phyloP scores from a whole-genome alignment of 2,888 invertebrate species.

The Mesopsocus fuscifrons region DNA sequence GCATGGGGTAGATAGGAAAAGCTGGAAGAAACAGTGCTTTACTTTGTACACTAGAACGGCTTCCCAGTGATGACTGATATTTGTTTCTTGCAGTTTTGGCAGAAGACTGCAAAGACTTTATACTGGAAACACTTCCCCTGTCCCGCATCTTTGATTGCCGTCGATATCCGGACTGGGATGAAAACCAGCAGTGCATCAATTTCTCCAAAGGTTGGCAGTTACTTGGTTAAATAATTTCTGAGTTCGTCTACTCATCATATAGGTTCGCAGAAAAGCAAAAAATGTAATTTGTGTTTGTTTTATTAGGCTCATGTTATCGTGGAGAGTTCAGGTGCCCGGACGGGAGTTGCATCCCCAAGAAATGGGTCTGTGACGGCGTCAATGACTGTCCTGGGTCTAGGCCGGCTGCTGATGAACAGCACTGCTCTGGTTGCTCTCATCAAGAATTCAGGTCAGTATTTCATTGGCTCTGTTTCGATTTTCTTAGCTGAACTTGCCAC shows the following conservation, averaged over 20 bases:
- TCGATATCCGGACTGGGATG: slow-evolving; percentile 33
- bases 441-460: slow-evolving; percentile 24
- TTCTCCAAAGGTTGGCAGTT: slow-evolving; percentile 27
- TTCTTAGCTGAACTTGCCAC: too few species aligned
- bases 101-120: slow-evolving; percentile 38
- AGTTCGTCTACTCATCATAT: not conserved
- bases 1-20: too few species aligned
- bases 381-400: slow-evolving; percentile 25
- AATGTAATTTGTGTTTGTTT: not conserved
- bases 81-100: slow-evolving; percentile 32
- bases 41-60: too few species aligned
- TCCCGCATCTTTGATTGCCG: slow-evolving; percentile 37
- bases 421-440: slow-evolving; percentile 27
- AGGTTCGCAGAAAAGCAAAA: too few species aligned
- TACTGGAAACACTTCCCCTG: slow-evolving; percentile 33
- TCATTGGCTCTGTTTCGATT: not conserved
- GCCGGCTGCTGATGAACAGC: slow-evolving; percentile 28
- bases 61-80: too few species aligned
- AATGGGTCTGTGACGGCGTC: slow-evolving; percentile 34
- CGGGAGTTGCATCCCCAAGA: slow-evolving; percentile 36
- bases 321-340: slow-evolving; percentile 38
- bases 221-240: too few species aligned
- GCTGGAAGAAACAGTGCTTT: too few species aligned
- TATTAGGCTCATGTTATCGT: slow-evolving; percentile 27
- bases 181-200: slow-evolving; percentile 32